phyloP scores from a whole-genome alignment of 2,888 invertebrate species.

The Leistus spinibarbis region DNA sequence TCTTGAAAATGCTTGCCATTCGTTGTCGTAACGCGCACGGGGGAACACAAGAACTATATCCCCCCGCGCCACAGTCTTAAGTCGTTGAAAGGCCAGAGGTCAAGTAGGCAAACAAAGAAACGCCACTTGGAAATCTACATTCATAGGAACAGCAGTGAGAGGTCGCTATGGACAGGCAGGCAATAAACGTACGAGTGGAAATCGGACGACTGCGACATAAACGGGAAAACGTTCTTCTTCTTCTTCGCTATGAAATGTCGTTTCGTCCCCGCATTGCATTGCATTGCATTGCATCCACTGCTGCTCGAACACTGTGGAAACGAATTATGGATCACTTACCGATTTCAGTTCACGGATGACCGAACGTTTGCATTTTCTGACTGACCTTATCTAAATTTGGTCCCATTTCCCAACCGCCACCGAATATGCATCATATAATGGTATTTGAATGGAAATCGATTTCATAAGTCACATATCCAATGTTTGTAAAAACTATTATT shows the following conservation, averaged over 20 bases:
- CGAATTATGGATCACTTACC: constrained; percentile 21
- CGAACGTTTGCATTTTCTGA: constrained; percentile 13
- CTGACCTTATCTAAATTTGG: constrained; percentile 10
- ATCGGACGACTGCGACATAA: not conserved
- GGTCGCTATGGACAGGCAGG: constrained; percentile 29
- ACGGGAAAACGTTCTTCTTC: not conserved
- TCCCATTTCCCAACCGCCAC: not conserved
- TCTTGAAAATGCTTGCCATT: not conserved
- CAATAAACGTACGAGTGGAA: constrained; percentile 33
- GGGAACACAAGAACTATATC: not conserved
- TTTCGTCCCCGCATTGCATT: not conserved
- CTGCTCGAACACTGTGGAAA: not conserved
- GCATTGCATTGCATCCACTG: not conserved
- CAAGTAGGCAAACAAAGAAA: constrained; percentile 38
- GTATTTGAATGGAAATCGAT: not conserved
- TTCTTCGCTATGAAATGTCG: not conserved
- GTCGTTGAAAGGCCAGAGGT: constrained; percentile 35
- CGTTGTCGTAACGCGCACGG: not conserved
- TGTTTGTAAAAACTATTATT: no score
- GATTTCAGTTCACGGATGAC: constrained; percentile 24
- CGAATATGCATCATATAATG: constrained; percentile 1
- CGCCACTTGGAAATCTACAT: constrained; percentile 34
- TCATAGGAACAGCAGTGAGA: constrained; percentile 18
- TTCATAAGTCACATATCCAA: not conserved
- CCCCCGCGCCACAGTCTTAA: constrained; percentile 1